Conservation (phyloP, 1,140 invertebrate species). For the Halesus radiatus region DNA sequence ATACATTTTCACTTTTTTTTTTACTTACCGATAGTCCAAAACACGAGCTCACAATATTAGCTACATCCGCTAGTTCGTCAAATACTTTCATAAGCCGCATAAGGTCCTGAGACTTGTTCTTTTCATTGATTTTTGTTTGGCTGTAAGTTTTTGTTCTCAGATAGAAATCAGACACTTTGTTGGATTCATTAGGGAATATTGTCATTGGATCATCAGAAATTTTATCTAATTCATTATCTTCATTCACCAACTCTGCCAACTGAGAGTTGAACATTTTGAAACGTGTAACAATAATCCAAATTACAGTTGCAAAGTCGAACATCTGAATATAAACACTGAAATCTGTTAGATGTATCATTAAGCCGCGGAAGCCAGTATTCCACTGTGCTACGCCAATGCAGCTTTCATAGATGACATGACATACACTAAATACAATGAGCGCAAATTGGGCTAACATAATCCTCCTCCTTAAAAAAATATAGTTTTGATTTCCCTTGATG, state of each 20-base stretch:
- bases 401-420: conserved; percentile 37
- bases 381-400: conserved; percentile 8
- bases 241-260: conserved; percentile 18
- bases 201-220: neutral
- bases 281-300: conserved; percentile 46
- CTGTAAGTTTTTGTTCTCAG: neutral
- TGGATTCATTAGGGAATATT: neutral
- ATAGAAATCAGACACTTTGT: neutral
- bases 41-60: conserved; percentile 47
- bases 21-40: conserved; percentile 50
- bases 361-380: neutral
- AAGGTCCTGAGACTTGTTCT: conserved; percentile 31
- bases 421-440: neutral
- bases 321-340: conserved; percentile 27
- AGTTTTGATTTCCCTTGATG: conserved; percentile 29
- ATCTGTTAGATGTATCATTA: conserved; percentile 23
- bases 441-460: conserved; percentile 24
- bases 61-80: conserved; percentile 48
- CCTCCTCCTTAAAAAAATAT: conserved; percentile 33
- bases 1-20: too few species aligned
- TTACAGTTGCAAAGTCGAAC: conserved; percentile 42
- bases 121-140: neutral
- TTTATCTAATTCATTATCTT: neutral
- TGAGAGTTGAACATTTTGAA: conserved; percentile 48
- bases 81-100: conserved; percentile 50